Percentiles rank a stretch among this genome's conserved stretches.
Conservation (phyloP, 2,113 vertebrate species). For the Desmodus rotundus region DNA sequence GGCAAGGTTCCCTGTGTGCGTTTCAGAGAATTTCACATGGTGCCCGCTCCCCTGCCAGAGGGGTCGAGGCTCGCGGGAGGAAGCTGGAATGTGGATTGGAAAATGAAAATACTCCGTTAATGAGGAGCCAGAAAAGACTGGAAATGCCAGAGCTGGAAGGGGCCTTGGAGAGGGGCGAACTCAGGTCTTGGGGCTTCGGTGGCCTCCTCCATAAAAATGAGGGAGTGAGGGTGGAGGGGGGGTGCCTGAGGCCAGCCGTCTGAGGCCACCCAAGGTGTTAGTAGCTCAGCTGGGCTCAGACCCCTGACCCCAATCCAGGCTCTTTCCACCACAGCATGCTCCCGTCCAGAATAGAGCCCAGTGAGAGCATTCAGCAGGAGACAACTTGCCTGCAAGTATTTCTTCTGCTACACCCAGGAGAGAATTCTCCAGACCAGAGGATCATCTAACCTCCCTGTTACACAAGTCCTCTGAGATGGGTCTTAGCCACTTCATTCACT, state of each 20-base stretch:
- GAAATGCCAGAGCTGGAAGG: constrained; percentile 52
- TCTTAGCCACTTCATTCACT: background rate
- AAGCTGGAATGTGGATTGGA: constrained; percentile 57
- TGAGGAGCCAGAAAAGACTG: constrained; percentile 46
- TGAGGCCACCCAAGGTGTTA: constrained; percentile 61
- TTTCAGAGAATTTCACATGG: constrained; percentile 32
- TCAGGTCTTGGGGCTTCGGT: background rate
- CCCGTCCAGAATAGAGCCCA: background rate
- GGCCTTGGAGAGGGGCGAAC: constrained; percentile 5
- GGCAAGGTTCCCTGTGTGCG: constrained; percentile 15
- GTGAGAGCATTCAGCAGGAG: background rate
- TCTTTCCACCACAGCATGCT: background rate
- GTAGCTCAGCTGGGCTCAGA: constrained; percentile 32
- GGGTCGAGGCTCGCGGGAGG: constrained; percentile 30
- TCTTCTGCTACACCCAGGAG: background rate
- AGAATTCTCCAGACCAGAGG: background rate
- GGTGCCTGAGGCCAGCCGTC: background rate
- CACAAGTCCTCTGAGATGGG: background rate
- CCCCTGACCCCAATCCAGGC: constrained; percentile 18
- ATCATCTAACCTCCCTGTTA: background rate
- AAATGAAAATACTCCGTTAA: constrained; percentile 56
- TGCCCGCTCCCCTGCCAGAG: constrained; percentile 30
- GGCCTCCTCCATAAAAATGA: constrained; percentile 38
- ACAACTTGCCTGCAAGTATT: background rate
- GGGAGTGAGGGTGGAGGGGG: background rate